Percentiles rank a stretch among this genome's conserved stretches.
phyloP scores from a whole-genome alignment of 2,888 invertebrate species.

The Operophtera brumata region DNA sequence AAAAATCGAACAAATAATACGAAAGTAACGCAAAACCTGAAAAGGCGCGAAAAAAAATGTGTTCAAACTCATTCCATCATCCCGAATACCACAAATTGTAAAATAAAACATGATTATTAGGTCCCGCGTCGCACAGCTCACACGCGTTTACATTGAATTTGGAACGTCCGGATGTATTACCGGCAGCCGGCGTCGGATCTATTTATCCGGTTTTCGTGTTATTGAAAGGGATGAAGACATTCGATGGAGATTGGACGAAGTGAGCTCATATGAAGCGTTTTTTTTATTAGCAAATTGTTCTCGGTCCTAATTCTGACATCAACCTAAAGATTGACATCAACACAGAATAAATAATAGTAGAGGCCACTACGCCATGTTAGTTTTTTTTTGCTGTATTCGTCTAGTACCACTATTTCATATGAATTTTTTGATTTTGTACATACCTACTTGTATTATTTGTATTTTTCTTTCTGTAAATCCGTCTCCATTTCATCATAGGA shows the following conservation, averaged over 20 bases:
- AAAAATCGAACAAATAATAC: no score
- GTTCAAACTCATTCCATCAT: constrained; percentile 21
- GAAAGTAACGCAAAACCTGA: background rate
- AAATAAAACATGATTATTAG: constrained; percentile 26
- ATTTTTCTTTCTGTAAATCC: no score
- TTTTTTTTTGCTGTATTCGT: no score
- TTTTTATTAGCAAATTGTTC: background rate
- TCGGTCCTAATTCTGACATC: background rate
- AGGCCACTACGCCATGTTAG: no score
- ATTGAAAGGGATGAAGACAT: constrained; percentile 24
- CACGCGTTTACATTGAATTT: constrained; percentile 58
- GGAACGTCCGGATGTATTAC: constrained; percentile 52
- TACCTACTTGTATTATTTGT: no score
- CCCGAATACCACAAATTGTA: constrained; percentile 24
- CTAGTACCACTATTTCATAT: no score
- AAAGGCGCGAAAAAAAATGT: background rate
- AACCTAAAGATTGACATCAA: no score
- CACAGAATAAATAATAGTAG: no score
- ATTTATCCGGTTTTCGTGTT: constrained; percentile 54
- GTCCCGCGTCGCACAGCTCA: constrained; percentile 41
- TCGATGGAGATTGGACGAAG: background rate
- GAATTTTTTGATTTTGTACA: no score
- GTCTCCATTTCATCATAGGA: no score
- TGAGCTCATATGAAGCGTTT: background rate
- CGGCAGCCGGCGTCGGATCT: constrained; percentile 50